Conservation (phyloP, 2,113 vertebrate species). For the Dipodomys merriami region DNA sequence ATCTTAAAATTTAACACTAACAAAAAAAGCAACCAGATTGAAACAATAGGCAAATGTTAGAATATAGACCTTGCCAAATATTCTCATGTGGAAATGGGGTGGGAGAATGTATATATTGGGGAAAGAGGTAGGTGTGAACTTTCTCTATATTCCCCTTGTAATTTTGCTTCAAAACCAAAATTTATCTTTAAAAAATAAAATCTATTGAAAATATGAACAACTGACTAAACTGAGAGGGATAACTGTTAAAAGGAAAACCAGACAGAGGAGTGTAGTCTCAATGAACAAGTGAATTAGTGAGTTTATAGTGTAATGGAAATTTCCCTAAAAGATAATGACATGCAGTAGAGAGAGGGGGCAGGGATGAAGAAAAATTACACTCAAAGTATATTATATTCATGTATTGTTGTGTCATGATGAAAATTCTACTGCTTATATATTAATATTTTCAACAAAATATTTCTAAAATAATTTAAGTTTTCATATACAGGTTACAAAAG, state of each 20-base stretch:
- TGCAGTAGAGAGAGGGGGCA: neutral
- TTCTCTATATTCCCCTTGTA: neutral
- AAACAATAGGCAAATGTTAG: neutral
- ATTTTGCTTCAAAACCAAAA: neutral
- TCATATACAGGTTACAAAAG: neutral
- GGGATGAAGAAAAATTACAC: neutral
- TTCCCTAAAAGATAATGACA: neutral
- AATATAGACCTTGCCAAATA: neutral
- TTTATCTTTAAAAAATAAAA: neutral
- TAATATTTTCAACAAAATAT: too few relatives aligned
- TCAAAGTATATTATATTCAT: too few relatives aligned
- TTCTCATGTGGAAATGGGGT: too few relatives aligned
- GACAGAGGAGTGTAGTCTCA: neutral
- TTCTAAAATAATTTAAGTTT: neutral
- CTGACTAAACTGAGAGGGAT: neutral
- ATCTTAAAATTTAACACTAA: neutral
- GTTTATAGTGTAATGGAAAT: neutral
- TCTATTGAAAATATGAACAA: neutral
- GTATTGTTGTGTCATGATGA: too few relatives aligned
- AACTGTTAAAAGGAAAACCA: neutral
- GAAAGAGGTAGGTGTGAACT: neutral
- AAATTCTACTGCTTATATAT: too few relatives aligned
- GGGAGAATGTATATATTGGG: neutral
- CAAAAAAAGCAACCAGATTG: neutral
- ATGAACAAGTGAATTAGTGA: neutral